phyloP scores from a whole-genome alignment of 2,888 invertebrate species.

The Flexamia atlantica region DNA sequence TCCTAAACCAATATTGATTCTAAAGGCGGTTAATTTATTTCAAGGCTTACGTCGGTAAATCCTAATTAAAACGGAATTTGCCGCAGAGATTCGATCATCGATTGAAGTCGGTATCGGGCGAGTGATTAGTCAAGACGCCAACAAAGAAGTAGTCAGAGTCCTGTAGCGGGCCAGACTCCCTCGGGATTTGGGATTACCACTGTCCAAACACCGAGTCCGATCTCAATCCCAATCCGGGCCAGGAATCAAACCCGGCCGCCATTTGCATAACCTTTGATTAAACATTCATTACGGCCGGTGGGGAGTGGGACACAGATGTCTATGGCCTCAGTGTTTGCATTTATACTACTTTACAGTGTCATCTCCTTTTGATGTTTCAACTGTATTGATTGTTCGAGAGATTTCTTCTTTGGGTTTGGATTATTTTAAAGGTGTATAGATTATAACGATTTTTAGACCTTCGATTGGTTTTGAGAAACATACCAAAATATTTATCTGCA shows the following conservation, averaged over 20 bases:
- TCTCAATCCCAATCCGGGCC: slow-evolving; percentile 46
- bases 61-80: background rate
- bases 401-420: too few relatives aligned
- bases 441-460: too few relatives aligned
- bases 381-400: too few relatives aligned
- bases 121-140: background rate
- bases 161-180: background rate
- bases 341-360: background rate
- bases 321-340: slow-evolving; percentile 22
- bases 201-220: slow-evolving; percentile 43
- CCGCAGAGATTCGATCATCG: background rate
- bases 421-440: too few relatives aligned
- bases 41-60: background rate
- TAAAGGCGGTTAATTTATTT: background rate
- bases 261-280: slow-evolving; percentile 59
- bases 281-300: slow-evolving; percentile 42
- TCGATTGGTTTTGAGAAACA: too few relatives aligned
- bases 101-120: background rate
- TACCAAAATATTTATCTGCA: too few relatives aligned
- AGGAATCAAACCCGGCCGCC: slow-evolving; percentile 46
- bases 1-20: background rate
- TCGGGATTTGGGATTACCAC: slow-evolving; percentile 23
- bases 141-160: slow-evolving; percentile 14
- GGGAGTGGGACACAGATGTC: slow-evolving; percentile 39
- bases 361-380: background rate